phyloP scores from a whole-genome alignment of 2,797 vertebrate genomes.

The Salarias fasciatus region DNA sequence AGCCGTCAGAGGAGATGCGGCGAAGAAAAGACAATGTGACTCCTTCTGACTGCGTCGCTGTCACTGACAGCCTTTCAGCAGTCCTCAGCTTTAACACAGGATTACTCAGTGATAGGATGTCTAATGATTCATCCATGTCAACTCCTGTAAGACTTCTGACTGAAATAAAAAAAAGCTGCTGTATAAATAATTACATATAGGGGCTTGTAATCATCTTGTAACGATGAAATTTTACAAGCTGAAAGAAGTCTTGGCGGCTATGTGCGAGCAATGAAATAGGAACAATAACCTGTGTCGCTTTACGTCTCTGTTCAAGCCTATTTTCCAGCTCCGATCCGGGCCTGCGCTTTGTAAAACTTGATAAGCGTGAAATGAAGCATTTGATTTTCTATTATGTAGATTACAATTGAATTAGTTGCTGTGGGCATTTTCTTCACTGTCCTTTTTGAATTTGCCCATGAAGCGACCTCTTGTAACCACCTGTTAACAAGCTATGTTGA shows the following conservation, averaged over 20 bases:
- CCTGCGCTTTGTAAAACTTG: conserved; percentile 14
- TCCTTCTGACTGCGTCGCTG: conserved; percentile 1
- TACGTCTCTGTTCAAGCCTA: conserved; percentile 8
- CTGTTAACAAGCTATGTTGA: not conserved
- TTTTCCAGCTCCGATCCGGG: conserved; percentile 3
- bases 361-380: conserved; percentile 44
- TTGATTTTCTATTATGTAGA: conserved; percentile 38
- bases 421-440: not conserved
- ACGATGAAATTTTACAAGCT: not conserved
- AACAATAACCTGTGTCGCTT: not conserved
- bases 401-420: conserved; percentile 32
- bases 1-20: conserved; percentile 18
- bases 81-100: not conserved
- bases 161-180: not conserved
- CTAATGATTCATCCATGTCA: not conserved
- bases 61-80: not conserved
- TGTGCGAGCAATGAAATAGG: conserved; percentile 7
- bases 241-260: not conserved
- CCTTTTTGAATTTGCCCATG: conserved; percentile 15
- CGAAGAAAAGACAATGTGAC: conserved; percentile 16
- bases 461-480: not conserved
- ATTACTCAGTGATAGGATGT: conserved; percentile 1
- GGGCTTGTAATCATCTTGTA: too few species aligned
- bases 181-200: not conserved
- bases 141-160: not conserved